A percentile compares a stretch with the other conserved stretches of the same genome.
phyloP scores from a whole-genome alignment of 2,113 vertebrate genomes.

The Tonatia bakeri region DNA sequence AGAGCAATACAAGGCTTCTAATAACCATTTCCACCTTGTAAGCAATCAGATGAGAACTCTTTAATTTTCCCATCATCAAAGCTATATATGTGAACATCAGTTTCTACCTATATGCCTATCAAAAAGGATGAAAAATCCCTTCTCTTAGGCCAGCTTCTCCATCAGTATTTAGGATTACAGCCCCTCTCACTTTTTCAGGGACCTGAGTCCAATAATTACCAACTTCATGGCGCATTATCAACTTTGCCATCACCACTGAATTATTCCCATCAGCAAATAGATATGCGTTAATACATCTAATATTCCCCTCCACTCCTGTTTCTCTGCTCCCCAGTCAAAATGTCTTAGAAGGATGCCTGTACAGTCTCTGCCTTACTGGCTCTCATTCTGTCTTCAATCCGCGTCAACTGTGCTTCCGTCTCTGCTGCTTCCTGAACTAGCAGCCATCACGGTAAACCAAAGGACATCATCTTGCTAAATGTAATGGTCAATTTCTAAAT shows the following conservation, averaged over 20 bases:
- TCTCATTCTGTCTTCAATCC: neutral
- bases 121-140: neutral
- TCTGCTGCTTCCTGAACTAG: no score
- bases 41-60: neutral
- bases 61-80: neutral
- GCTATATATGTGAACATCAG: neutral
- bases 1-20: neutral
- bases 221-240: neutral
- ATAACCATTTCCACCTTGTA: neutral
- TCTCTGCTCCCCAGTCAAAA: neutral
- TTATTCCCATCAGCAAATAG: neutral
- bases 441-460: no score
- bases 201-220: neutral
- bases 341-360: neutral
- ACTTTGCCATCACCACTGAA: neutral
- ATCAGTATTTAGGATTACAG: neutral
- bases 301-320: neutral
- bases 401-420: no score
- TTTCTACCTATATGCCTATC: neutral
- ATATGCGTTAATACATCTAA: neutral
- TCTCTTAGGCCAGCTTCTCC: neutral
- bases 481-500: no score
- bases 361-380: neutral
- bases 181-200: neutral
- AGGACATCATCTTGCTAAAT: no score